These are phyloP conservation scores for Cyprinella venusta DNA, from an alignment of 2,797 vertebrate species.

Conservation along the genomic window DNA sequence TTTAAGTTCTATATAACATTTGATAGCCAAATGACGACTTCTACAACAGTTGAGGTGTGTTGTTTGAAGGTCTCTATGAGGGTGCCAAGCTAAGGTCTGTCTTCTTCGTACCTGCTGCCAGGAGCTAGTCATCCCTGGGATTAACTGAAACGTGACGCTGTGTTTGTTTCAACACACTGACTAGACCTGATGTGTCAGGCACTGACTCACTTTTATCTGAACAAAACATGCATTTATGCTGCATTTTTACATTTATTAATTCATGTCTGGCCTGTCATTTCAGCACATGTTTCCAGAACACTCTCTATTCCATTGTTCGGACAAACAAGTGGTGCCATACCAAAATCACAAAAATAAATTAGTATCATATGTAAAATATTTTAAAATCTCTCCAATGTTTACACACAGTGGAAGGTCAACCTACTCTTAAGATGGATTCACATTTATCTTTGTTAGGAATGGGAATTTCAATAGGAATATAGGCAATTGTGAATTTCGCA, in stretches of 20 bases:
- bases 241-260: background rate
- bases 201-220: conserved; percentile 36
- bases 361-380: background rate
- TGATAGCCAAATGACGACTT: background rate
- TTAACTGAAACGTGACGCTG: conserved; percentile 35
- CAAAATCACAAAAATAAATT: background rate
- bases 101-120: conserved; percentile 12
- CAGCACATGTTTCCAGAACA: background rate
- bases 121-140: conserved; percentile 24
- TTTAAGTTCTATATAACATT: background rate
- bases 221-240: background rate
- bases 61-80: background rate
- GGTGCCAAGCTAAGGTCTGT: background rate
- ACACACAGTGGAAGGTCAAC: background rate
- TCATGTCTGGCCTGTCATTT: background rate
- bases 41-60: background rate
- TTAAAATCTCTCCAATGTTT: background rate
- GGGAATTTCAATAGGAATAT: background rate
- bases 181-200: conserved; percentile 41
- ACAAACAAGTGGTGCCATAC: background rate
- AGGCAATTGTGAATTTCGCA: background rate
- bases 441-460: background rate
- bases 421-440: background rate
- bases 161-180: conserved; percentile 28
- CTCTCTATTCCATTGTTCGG: background rate